phyloP scores from a whole-genome alignment of 2,888 invertebrate genomes.

The Electrophaes corylata region DNA sequence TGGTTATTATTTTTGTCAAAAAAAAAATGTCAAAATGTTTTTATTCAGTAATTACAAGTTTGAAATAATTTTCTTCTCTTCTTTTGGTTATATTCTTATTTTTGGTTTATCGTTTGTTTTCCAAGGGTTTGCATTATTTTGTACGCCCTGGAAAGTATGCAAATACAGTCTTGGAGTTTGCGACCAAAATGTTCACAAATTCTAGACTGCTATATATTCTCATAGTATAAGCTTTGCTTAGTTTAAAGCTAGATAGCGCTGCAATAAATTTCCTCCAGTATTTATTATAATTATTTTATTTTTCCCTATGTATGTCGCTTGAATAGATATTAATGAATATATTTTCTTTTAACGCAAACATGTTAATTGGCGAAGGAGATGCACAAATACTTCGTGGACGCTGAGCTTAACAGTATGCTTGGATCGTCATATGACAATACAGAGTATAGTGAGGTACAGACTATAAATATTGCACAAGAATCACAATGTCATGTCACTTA shows the following conservation, averaged over 20 bases:
- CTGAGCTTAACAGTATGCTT: constrained; percentile 91
- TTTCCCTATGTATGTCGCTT: constrained; percentile 36
- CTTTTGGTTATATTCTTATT: too few relatives aligned
- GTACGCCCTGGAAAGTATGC: too few relatives aligned
- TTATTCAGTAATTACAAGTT: too few relatives aligned
- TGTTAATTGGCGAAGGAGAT: constrained; percentile 87
- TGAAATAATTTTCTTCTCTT: too few relatives aligned
- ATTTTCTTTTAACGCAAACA: constrained; percentile 80
- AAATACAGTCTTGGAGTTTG: too few relatives aligned
- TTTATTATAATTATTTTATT: constrained; percentile 33
- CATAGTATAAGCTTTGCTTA: background rate
- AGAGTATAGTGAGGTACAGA: constrained; percentile 78
- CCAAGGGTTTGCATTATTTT: too few relatives aligned
- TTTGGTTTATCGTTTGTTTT: too few relatives aligned
- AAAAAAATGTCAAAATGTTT: too few relatives aligned
- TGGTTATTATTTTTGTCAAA: too few relatives aligned
- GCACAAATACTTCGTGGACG: constrained; percentile 92
- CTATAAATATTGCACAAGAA: constrained; percentile 44
- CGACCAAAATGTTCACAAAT: too few relatives aligned
- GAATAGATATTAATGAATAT: constrained; percentile 62
- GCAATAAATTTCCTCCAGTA: background rate
- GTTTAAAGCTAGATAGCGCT: background rate
- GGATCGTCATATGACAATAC: constrained; percentile 85
- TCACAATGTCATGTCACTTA: constrained; percentile 43
- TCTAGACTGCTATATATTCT: too few relatives aligned